Conservation (phyloP, 2,113 vertebrate genomes). For the Protomyctophum bolini region DNA sequence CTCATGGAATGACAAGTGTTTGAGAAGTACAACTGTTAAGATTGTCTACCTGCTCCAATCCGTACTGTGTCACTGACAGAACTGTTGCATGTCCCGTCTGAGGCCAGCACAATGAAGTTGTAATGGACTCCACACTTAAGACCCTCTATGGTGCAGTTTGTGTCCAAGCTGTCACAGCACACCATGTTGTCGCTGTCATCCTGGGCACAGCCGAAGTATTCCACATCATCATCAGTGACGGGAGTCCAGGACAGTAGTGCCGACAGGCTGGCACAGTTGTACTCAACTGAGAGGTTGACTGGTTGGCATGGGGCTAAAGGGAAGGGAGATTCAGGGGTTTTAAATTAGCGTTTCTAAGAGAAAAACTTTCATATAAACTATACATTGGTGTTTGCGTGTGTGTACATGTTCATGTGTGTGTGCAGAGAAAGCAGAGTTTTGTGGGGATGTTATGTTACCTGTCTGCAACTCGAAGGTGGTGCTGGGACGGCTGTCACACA, state of each 20-base stretch:
- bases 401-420: background rate
- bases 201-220: slow-evolving; percentile 67
- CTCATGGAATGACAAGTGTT: background rate
- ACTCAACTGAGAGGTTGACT: slow-evolving; percentile 43
- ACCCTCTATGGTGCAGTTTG: slow-evolving; percentile 63
- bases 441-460: slow-evolving; percentile 48
- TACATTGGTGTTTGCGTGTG: background rate
- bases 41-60: slow-evolving; percentile 68
- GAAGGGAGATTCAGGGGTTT: background rate
- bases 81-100: slow-evolving; percentile 74
- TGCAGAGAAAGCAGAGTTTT: background rate
- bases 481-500: slow-evolving; percentile 68
- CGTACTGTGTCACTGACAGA: slow-evolving; percentile 61
- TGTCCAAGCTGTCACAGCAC: slow-evolving; percentile 53
- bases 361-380: too few species aligned
- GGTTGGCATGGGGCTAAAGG: slow-evolving; percentile 75
- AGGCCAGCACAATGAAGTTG: slow-evolving; percentile 76
- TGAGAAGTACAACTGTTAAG: background rate
- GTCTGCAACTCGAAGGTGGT: slow-evolving; percentile 60
- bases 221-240: slow-evolving; percentile 26
- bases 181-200: slow-evolving; percentile 44
- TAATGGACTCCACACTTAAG: slow-evolving; percentile 73
- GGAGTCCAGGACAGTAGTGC: slow-evolving; percentile 69
- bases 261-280: slow-evolving; percentile 66
- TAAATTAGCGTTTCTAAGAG: background rate